These are phyloP conservation scores for Sitobion miscanthi DNA, from an alignment of 1,140 invertebrate genomes.

Conservation along the genomic window DNA sequence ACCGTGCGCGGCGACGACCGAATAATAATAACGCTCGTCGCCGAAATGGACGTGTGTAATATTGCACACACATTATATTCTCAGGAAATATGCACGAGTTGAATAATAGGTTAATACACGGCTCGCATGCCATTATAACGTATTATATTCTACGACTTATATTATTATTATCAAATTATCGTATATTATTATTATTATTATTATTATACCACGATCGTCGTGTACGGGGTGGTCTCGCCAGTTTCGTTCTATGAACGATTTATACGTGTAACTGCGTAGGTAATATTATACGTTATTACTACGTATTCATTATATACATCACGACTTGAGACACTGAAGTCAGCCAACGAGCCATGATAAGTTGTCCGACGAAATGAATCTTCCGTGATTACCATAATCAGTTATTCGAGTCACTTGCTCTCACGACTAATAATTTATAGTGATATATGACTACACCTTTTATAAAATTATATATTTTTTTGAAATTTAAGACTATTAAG, in stretches of 20 bases:
- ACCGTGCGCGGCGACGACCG: too few relatives aligned
- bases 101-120: too few relatives aligned
- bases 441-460: neutral
- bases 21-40: too few relatives aligned
- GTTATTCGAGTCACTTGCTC: neutral
- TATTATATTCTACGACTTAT: too few relatives aligned
- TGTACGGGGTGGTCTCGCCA: neutral
- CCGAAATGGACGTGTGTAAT: too few relatives aligned
- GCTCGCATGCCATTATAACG: too few relatives aligned
- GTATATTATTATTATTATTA: too few relatives aligned
- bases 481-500: too few relatives aligned
- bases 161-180: too few relatives aligned
- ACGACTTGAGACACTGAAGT: neutral
- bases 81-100: too few relatives aligned
- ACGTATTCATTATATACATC: neutral
- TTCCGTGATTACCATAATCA: neutral
- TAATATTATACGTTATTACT: neutral
- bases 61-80: too few relatives aligned
- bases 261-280: neutral
- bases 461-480: neutral
- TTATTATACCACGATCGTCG: neutral
- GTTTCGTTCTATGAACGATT: neutral
- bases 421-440: neutral
- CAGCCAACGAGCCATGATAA: neutral
- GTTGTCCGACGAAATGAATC: neutral